A percentile compares a stretch with the other conserved stretches of the same genome.
Evolutionary conservation across 1,140 invertebrate species (phyloP).

Genomic region (Aphelinus certus): DNA sequence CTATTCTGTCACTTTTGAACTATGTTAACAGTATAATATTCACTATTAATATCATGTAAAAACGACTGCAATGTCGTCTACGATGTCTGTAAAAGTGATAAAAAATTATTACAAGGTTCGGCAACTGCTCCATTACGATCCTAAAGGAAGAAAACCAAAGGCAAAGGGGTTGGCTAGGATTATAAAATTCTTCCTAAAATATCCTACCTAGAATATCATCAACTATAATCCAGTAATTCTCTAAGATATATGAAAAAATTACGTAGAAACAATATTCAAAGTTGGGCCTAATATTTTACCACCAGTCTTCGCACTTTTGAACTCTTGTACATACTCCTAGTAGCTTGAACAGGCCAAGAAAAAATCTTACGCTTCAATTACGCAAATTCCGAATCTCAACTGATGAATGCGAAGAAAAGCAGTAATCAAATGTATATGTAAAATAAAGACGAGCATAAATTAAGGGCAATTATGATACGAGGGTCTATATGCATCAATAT

Average conservation of each 20-base stretch:
- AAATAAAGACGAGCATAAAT: conserved; percentile 36
- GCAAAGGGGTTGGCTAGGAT: conserved; percentile 16
- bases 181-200: conserved; percentile 26
- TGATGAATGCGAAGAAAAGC: conserved; percentile 34
- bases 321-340: not conserved
- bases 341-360: not conserved
- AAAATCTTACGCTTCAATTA: too few species aligned
- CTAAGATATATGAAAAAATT: conserved; percentile 31
- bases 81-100: not conserved
- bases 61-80: conserved; percentile 34
- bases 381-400: too few species aligned
- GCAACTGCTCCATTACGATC: conserved; percentile 10
- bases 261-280: conserved; percentile 46
- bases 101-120: conserved; percentile 19
- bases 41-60: conserved; percentile 1
- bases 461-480: conserved; percentile 43
- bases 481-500: conserved; percentile 61
- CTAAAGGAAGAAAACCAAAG: conserved; percentile 10
- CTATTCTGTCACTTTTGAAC: not conserved
- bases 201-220: conserved; percentile 22
- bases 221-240: conserved; percentile 23
- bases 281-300: conserved; percentile 52
- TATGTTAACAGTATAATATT: not conserved
- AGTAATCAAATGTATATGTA: conserved; percentile 10
- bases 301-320: conserved; percentile 18